These are phyloP conservation scores for Zelostemma sp. DNA, from an alignment of 1,140 invertebrate genomes.

Conservation along the genomic window DNA sequence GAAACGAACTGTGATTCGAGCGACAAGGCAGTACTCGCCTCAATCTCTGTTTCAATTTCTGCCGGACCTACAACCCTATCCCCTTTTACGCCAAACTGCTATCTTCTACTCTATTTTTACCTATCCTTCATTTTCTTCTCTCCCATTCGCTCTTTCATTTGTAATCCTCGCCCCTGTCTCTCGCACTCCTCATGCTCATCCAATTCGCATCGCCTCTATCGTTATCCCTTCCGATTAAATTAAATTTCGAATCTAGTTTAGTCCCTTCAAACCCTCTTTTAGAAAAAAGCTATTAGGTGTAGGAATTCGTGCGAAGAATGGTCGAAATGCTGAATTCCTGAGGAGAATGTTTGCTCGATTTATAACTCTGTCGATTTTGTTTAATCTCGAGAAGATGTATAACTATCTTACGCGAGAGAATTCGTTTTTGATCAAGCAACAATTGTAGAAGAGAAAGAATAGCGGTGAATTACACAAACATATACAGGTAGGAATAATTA, in stretches of 20 bases:
- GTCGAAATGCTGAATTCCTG: slow-evolving; percentile 18
- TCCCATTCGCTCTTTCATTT: slow-evolving; percentile 1
- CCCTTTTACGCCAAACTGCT: background rate
- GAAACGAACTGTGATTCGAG: slow-evolving; percentile 6
- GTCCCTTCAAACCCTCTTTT: slow-evolving; percentile 20
- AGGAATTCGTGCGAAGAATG: slow-evolving; percentile 13
- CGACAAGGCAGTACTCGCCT: background rate
- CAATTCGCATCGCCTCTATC: slow-evolving; percentile 17
- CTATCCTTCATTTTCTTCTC: background rate
- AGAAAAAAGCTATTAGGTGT: slow-evolving; percentile 13
- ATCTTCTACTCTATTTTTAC: background rate
- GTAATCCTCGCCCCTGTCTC: background rate
- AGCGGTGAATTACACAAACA: too few species aligned
- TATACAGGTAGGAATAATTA: background rate
- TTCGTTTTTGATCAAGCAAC: background rate
- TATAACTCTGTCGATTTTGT: too few species aligned
- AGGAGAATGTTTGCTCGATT: slow-evolving; percentile 4
- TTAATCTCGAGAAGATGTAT: too few species aligned
- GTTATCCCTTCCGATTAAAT: slow-evolving; percentile 38
- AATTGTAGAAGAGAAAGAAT: too few species aligned
- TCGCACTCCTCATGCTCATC: slow-evolving; percentile 24
- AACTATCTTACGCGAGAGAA: too few species aligned
- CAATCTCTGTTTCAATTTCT: slow-evolving; percentile 9
- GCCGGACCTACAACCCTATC: background rate
- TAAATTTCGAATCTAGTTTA: slow-evolving; percentile 39